phyloP scores from a whole-genome alignment of 1,140 invertebrate genomes.

The Sinella curviseta region DNA sequence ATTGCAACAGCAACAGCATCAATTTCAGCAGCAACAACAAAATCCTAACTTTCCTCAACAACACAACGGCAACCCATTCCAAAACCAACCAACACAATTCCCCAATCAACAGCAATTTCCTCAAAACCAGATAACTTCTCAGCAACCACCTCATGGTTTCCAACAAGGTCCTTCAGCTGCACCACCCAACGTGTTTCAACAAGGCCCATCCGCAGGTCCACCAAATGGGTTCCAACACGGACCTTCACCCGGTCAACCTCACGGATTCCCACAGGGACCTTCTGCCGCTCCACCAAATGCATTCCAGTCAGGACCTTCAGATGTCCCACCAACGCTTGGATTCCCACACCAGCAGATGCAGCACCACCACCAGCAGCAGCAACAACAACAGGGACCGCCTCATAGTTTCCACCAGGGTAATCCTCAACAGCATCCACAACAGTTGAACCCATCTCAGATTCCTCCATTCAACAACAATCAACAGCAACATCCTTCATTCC shows the following conservation, averaged over 20 bases:
- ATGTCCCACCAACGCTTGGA: background rate
- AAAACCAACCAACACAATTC: background rate
- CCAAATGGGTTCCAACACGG: background rate
- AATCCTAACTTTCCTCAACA: background rate
- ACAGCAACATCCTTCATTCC: background rate
- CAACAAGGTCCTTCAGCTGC: background rate
- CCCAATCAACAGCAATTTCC: background rate
- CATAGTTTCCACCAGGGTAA: background rate
- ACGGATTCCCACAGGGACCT: background rate
- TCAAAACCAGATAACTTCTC: background rate
- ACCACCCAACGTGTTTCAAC: background rate
- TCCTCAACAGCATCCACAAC: conserved; percentile 14
- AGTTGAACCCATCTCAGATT: conserved; percentile 20
- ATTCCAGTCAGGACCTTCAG: background rate
- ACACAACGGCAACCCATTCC: background rate
- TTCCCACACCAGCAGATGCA: background rate
- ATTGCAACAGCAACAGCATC: conserved; percentile 1
- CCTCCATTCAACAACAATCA: background rate
- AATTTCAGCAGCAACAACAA: background rate
- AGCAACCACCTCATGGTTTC: background rate
- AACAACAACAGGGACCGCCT: background rate
- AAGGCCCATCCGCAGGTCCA: background rate
- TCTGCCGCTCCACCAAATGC: background rate
- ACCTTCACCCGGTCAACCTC: background rate
- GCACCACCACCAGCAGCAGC: conserved; percentile 1